Evolutionary conservation across 2,888 invertebrate species (phyloP).

Genomic region (Xanthia togata): DNA sequence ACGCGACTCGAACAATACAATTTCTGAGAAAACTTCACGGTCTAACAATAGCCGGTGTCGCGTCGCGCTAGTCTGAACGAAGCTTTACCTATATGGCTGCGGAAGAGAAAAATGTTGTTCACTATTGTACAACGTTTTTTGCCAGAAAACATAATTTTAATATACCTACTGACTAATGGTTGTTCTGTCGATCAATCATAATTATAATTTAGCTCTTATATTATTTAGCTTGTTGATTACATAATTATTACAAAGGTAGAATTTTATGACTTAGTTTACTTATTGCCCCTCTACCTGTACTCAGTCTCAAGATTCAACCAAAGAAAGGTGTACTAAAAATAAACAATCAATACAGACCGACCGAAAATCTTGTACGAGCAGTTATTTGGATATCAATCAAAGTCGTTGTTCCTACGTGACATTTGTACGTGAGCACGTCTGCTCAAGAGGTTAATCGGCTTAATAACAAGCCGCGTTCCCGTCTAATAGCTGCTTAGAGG

Average conservation of each 20-base stretch:
- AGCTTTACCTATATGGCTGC: too few relatives aligned
- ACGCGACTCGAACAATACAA: too few relatives aligned
- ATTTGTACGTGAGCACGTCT: conserved; percentile 63
- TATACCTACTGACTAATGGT: not conserved
- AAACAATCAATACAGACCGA: conserved; percentile 56
- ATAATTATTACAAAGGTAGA: not conserved
- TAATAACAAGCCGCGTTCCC: conserved; percentile 68
- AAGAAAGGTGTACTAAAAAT: conserved; percentile 53
- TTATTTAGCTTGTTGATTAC: conserved; percentile 2
- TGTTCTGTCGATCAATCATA: not conserved
- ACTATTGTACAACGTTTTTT: too few relatives aligned
- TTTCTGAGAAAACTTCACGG: too few relatives aligned
- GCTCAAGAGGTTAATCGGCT: conserved; percentile 69
- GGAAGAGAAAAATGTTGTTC: not conserved
- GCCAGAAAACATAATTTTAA: not conserved
- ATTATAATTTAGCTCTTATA: not conserved
- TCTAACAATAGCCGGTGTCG: too few relatives aligned
- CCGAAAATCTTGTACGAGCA: conserved; percentile 47
- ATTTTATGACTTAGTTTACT: conserved; percentile 1
- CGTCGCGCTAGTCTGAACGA: too few relatives aligned
- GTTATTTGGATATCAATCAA: conserved; percentile 57
- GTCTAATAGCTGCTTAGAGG: conserved; percentile 65
- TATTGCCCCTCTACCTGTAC: conserved; percentile 1
- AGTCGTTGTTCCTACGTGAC: conserved; percentile 53
- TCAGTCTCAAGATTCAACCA: conserved; percentile 23